These are phyloP conservation scores for Kryptopterus vitreolus DNA, from an alignment of 2,797 vertebrate species.

Conservation along the genomic window DNA sequence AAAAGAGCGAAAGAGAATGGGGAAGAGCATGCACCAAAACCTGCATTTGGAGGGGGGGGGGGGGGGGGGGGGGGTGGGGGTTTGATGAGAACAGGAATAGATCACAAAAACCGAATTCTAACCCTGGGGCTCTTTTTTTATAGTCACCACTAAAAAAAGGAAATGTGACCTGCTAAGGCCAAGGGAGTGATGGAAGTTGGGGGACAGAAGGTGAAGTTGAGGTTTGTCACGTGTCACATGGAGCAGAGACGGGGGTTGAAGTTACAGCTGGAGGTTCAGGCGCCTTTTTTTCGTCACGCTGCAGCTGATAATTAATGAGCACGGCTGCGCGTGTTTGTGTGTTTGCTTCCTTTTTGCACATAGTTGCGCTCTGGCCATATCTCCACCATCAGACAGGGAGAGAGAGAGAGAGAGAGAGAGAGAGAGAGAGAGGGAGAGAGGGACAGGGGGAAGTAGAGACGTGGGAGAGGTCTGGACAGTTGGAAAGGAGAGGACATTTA, in stretches of 20 bases:
- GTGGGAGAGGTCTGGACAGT: conserved; percentile 40
- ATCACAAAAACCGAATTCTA: background rate
- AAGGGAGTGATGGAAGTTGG: background rate
- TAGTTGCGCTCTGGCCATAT: conserved; percentile 74
- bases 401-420: conserved; percentile 18
- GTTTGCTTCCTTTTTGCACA: conserved; percentile 76
- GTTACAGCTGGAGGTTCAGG: conserved; percentile 12
- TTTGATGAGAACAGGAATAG: background rate
- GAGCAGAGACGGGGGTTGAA: conserved; percentile 52
- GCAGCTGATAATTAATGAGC: conserved; percentile 74
- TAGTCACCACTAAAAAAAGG: conserved; percentile 4
- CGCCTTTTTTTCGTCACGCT: conserved; percentile 61
- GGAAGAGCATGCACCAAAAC: background rate
- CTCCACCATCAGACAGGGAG: conserved; percentile 54
- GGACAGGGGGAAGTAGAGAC: conserved; percentile 56
- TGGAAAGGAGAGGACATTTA: conserved; percentile 31
- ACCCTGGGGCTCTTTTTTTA: background rate
- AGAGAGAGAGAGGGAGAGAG: conserved; percentile 27
- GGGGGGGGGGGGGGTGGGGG: too few relatives aligned
- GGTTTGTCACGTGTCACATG: conserved; percentile 50
- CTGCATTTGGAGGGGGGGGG: background rate
- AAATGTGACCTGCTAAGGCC: background rate
- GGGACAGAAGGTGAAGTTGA: conserved; percentile 22
- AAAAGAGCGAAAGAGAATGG: conserved; percentile 25
- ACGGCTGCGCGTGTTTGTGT: conserved; percentile 72